Conservation (phyloP, 2,888 invertebrate species). For the Zaprionus obscuricornis region DNA sequence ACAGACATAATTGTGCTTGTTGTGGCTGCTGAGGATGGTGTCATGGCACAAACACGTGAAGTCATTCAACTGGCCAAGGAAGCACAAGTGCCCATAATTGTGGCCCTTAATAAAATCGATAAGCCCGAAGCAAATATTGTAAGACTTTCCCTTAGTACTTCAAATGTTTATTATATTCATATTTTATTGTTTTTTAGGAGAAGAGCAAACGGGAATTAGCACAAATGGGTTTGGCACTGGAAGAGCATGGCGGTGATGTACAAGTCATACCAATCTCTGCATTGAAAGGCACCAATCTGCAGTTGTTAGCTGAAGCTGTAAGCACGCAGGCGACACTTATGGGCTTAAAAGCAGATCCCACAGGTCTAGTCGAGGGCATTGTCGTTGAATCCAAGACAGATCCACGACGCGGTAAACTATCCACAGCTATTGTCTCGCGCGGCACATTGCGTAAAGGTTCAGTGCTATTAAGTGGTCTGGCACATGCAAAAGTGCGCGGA, state of each 20-base stretch:
- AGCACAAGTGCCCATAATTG: conserved; percentile 95
- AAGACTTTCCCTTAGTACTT: conserved; percentile 81
- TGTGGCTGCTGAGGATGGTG: conserved; percentile 99
- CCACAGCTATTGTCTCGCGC: conserved; percentile 92
- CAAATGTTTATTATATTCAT: background rate
- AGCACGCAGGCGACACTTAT: conserved; percentile 93
- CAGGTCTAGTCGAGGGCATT: conserved; percentile 93
- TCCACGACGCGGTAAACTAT: conserved; percentile 89
- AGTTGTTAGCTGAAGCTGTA: conserved; percentile 92
- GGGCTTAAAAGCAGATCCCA: conserved; percentile 92
- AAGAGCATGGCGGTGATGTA: conserved; percentile 95
- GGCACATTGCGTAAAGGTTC: conserved; percentile 92
- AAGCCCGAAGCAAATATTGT: conserved; percentile 95
- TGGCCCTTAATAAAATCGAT: conserved; percentile 99
- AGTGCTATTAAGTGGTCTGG: conserved; percentile 91
- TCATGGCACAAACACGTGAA: conserved; percentile 98
- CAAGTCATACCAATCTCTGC: conserved; percentile 97
- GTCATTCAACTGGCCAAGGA: conserved; percentile 93
- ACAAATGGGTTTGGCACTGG: conserved; percentile 91
- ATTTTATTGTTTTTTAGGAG: conserved; percentile 84
- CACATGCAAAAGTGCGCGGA: conserved; percentile 92
- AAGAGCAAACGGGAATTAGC: conserved; percentile 90
- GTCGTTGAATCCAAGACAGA: conserved; percentile 94
- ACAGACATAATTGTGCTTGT: conserved; percentile 98
- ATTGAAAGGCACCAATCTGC: conserved; percentile 90